Percentiles rank a stretch among this genome's conserved stretches.
phyloP scores from a whole-genome alignment of 2,888 invertebrate species.

The Acanthosepion lycidas region DNA sequence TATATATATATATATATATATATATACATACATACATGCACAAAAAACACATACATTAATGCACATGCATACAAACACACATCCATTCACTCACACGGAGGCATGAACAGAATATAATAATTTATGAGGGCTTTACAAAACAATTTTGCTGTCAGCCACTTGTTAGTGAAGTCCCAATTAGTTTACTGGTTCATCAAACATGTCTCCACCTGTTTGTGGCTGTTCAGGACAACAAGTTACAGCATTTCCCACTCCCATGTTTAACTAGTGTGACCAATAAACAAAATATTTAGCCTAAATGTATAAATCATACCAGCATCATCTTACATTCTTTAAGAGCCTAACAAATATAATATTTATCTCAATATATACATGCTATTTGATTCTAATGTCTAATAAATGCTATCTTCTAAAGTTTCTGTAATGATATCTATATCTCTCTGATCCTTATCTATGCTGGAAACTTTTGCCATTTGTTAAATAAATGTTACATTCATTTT shows the following conservation, averaged over 20 bases:
- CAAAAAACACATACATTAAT: not conserved
- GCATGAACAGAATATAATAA: not conserved
- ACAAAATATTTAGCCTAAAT: not conserved
- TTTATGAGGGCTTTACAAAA: not conserved
- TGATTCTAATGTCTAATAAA: not conserved
- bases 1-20: too few relatives aligned
- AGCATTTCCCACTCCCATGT: slow-evolving; percentile 16
- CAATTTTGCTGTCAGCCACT: slow-evolving; percentile 33
- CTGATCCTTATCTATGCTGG: not conserved
- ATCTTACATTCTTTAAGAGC: not conserved
- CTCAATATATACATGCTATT: not conserved
- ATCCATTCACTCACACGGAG: not conserved
- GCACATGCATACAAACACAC: not conserved
- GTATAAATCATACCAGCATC: not conserved
- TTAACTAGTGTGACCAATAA: slow-evolving; percentile 33
- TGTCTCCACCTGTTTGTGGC: not conserved
- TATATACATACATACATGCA: not conserved
- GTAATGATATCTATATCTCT: not conserved
- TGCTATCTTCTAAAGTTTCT: not conserved
- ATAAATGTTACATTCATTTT: not conserved
- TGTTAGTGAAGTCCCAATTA: slow-evolving; percentile 33
- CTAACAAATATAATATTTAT: not conserved
- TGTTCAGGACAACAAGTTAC: not conserved
- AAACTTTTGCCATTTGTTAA: not conserved
- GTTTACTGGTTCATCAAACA: slow-evolving; percentile 12